Evolutionary conservation across 2,888 invertebrate species (phyloP).

Genomic region (Eurytoma californica): DNA sequence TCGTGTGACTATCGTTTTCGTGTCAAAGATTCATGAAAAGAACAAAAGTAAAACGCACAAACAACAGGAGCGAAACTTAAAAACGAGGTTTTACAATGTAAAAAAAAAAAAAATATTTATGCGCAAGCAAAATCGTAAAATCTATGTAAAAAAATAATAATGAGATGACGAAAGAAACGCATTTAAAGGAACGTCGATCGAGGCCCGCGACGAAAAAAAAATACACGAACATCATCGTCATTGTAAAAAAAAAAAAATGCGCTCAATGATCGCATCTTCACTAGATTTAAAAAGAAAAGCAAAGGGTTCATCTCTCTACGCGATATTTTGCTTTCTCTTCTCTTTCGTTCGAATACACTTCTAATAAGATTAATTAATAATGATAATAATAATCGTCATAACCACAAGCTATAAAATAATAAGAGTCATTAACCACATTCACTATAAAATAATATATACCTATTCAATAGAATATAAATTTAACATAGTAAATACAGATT

Average conservation of each 20-base stretch:
- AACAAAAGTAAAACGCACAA: conserved; percentile 30
- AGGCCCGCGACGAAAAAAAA: conserved; percentile 48
- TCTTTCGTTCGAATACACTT: conserved; percentile 63
- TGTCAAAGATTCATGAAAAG: conserved; percentile 29
- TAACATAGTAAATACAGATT: conserved; percentile 73
- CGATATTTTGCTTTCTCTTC: conserved; percentile 41
- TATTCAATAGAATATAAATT: conserved; percentile 73
- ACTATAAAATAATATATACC: conserved; percentile 67
- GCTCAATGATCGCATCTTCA: conserved; percentile 46
- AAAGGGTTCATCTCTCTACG: conserved; percentile 35
- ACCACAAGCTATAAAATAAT: conserved; percentile 60
- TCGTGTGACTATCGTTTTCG: neutral
- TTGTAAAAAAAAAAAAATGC: neutral
- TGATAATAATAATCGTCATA: conserved; percentile 55
- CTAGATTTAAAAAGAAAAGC: conserved; percentile 51
- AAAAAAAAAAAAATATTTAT: conserved; percentile 25
- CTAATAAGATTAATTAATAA: conserved; percentile 62
- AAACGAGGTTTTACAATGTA: conserved; percentile 47
- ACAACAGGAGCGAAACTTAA: conserved; percentile 49
- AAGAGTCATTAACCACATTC: conserved; percentile 58
- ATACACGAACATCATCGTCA: conserved; percentile 40
- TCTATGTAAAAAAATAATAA: conserved; percentile 50
- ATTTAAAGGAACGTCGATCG: conserved; percentile 52
- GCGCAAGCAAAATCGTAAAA: conserved; percentile 51
- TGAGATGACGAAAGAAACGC: conserved; percentile 35